Evolutionary conservation across 2,113 vertebrate species (phyloP), one percentile per base, ranked within the genome.

Genomic region (Microtus pennsylvanicus): DNA sequence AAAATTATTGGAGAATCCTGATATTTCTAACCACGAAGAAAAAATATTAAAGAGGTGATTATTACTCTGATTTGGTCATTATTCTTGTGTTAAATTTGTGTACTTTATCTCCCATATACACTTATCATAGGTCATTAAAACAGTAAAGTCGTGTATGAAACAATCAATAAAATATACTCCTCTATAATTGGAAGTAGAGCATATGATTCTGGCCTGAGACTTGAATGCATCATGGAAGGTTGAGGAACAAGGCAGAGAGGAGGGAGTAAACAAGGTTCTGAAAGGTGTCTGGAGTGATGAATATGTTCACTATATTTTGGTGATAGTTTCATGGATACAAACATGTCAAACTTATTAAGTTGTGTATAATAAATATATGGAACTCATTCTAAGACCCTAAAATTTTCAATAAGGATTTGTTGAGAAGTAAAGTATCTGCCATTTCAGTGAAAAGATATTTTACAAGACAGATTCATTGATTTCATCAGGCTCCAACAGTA

Each of bases 381-480:
- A 93, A 61, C n/a, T 75, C 38, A 45, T 86, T 88, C 3, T 33
- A 7, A 74, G n/a, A 69, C 67, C 93, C 1, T 82, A 86, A 77
- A 89, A 89, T 4, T 19, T 35, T 47, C 52, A 77, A 22, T 65
- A 93, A 72, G 70, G 26, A 5, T 76, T 96, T 89, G 7, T 17
- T 26, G 42, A 83, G 7, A 80, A 75, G 93, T 85, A 86, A 38
- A 81, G 65, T 69, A 42, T n/a, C 24, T 33, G 10, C 52, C 90
- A 86, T 89, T 19, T 58, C 50, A 7, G n/a, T 65, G 12, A 72
- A 88, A 95, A 42, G 8, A 42, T 50, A 95, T 88, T 91, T 92
- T 94, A 72, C 26, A 76, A 90, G 38, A n/a, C n/a, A 72, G 22
- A 77, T 13, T 10, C 35, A 50, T 19, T 65, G 47, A 5, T 30